A percentile compares a stretch with the other conserved stretches of the same genome.
phyloP scores from a whole-genome alignment of 2,113 vertebrate species.

The Siphamia tubifer region DNA sequence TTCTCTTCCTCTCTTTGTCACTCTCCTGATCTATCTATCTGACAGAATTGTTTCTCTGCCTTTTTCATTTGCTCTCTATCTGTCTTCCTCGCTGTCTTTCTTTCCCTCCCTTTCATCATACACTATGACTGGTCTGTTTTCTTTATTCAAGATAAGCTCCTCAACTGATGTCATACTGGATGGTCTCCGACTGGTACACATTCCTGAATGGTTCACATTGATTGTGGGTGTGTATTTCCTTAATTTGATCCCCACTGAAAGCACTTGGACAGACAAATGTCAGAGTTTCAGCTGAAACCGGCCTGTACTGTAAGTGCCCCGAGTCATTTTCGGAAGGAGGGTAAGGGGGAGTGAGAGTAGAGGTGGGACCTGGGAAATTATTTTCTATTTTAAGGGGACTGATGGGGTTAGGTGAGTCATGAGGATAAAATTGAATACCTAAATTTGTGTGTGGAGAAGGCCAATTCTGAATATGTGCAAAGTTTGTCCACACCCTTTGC shows the following conservation, averaged over 20 bases:
- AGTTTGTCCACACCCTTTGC: slow-evolving; percentile 15
- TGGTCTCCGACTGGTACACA: background rate
- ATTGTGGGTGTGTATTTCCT: background rate
- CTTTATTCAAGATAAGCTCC: slow-evolving; percentile 13
- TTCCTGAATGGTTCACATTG: background rate
- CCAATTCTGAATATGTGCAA: background rate
- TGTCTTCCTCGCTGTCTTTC: slow-evolving; percentile 16
- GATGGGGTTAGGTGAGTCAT: slow-evolving; percentile 9
- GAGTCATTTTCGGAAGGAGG: background rate
- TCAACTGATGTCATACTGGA: background rate
- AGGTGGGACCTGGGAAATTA: slow-evolving; percentile 2
- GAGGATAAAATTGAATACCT: background rate
- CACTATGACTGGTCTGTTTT: slow-evolving; percentile 2
- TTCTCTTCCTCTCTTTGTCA: slow-evolving; percentile 7
- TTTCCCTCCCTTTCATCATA: slow-evolving; percentile 30
- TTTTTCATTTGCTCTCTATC: slow-evolving; percentile 17
- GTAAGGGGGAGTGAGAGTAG: slow-evolving; percentile 14
- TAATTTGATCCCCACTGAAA: background rate
- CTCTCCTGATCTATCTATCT: slow-evolving; percentile 15
- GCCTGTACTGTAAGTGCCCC: background rate
- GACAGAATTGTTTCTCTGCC: background rate
- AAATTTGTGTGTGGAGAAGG: background rate
- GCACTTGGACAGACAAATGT: background rate
- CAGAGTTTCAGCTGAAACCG: slow-evolving; percentile 41
- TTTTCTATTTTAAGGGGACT: background rate